Evolutionary conservation across 2,797 vertebrate species (phyloP).

Genomic region (Cynopterus sphinx): DNA sequence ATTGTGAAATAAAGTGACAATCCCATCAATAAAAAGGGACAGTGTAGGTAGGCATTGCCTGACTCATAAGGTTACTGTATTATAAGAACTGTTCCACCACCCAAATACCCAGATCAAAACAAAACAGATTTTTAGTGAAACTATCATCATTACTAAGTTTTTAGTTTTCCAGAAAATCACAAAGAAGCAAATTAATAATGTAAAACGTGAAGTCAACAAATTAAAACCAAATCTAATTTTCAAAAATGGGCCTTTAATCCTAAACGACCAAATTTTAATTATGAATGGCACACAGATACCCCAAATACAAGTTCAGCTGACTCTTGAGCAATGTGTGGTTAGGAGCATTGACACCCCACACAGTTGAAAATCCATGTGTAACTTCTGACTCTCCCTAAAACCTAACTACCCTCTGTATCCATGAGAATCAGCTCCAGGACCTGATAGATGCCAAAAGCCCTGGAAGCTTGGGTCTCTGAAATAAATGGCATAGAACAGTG

Average conservation of each 20-base stretch:
- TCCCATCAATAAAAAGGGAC: slow-evolving; percentile 17
- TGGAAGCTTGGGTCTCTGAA: not conserved
- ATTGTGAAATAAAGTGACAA: slow-evolving; percentile 12
- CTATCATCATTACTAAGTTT: not conserved
- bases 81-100: not conserved
- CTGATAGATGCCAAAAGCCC: not conserved
- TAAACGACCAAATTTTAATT: slow-evolving; percentile 41
- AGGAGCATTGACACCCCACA: not conserved
- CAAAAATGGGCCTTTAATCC: slow-evolving; percentile 27
- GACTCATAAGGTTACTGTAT: not conserved
- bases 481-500: not conserved
- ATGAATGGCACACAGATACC: not conserved
- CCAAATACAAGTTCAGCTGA: not conserved
- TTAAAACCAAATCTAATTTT: slow-evolving; percentile 45
- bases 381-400: not conserved
- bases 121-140: not conserved
- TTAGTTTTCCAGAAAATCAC: slow-evolving; percentile 6
- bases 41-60: not conserved
- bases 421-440: not conserved
- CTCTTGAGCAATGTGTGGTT: not conserved
- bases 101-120: not conserved
- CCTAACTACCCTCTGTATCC: not conserved
- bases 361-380: not conserved
- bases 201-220: not conserved
- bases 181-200: slow-evolving; percentile 22